phyloP scores from a whole-genome alignment of 2,888 invertebrate genomes.

The Adineta ricciae region DNA sequence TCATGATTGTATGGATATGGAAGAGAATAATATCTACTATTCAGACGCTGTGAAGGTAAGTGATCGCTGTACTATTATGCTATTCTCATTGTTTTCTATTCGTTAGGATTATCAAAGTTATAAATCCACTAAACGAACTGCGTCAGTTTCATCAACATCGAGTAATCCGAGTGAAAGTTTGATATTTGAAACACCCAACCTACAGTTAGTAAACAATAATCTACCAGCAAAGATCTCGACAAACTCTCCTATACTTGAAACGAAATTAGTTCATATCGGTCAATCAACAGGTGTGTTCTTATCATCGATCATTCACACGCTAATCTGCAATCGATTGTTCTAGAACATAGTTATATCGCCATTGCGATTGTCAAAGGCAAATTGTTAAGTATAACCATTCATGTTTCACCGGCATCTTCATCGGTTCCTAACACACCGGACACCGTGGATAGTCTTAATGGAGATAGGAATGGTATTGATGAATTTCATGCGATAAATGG shows the following conservation, averaged over 20 bases:
- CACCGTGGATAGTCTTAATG: not conserved
- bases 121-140: not conserved
- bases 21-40: slow-evolving; percentile 16
- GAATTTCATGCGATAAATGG: not conserved
- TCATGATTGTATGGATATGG: slow-evolving; percentile 31
- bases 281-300: not conserved
- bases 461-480: not conserved
- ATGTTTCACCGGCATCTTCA: not conserved
- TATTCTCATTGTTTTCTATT: not conserved
- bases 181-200: not conserved
- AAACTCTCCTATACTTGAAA: not conserved
- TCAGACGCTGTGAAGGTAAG: slow-evolving; percentile 25
- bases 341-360: slow-evolving; percentile 24
- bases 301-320: not conserved
- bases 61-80: not conserved
- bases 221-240: not conserved
- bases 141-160: not conserved
- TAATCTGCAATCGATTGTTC: no score
- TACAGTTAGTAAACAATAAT: not conserved
- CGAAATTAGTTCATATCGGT: slow-evolving; percentile 25
- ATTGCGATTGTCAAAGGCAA: slow-evolving; percentile 27
- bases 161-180: not conserved
- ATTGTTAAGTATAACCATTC: slow-evolving; percentile 24
- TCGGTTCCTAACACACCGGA: not conserved
- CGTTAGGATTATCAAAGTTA: not conserved